These are phyloP conservation scores for Protodeltote pygarga DNA, from an alignment of 2,888 invertebrate genomes.

Conservation along the genomic window DNA sequence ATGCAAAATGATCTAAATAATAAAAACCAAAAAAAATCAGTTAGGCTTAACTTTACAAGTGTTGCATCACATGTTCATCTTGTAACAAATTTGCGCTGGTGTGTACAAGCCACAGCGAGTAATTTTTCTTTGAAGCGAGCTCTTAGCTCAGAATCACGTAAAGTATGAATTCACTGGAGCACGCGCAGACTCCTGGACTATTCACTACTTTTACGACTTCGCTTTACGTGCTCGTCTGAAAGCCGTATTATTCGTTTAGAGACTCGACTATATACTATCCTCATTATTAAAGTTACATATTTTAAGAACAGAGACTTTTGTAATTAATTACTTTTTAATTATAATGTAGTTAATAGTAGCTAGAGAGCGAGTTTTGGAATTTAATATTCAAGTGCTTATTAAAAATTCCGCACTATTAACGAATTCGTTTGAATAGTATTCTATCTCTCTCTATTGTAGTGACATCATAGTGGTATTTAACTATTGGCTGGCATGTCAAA, in stretches of 20 bases:
- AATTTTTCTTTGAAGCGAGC: conserved; percentile 45
- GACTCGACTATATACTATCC: conserved; percentile 32
- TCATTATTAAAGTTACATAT: conserved; percentile 28
- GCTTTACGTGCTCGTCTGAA: conserved; percentile 48
- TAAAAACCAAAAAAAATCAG: too few relatives aligned
- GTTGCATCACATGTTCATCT: not conserved
- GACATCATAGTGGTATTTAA: too few relatives aligned
- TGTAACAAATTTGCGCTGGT: conserved; percentile 35
- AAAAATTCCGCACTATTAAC: not conserved
- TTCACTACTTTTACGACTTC: conserved; percentile 66
- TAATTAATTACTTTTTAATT: too few relatives aligned
- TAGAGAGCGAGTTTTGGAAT: too few relatives aligned
- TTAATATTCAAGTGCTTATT: too few relatives aligned
- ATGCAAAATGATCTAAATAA: too few relatives aligned
- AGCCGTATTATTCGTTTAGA: conserved; percentile 39
- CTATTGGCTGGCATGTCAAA: too few relatives aligned
- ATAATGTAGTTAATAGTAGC: too few relatives aligned
- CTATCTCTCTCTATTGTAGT: too few relatives aligned
- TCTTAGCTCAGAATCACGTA: conserved; percentile 63
- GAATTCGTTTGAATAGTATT: conserved; percentile 23
- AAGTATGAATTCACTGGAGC: conserved; percentile 64
- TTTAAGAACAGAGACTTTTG: too few relatives aligned
- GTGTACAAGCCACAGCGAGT: conserved; percentile 29
- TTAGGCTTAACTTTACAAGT: conserved; percentile 18
- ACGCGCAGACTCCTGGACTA: conserved; percentile 54